A percentile compares a stretch with the other conserved stretches of the same genome.
phyloP scores from a whole-genome alignment of 2,888 invertebrate species.

The Dorcus parallelipipedus region DNA sequence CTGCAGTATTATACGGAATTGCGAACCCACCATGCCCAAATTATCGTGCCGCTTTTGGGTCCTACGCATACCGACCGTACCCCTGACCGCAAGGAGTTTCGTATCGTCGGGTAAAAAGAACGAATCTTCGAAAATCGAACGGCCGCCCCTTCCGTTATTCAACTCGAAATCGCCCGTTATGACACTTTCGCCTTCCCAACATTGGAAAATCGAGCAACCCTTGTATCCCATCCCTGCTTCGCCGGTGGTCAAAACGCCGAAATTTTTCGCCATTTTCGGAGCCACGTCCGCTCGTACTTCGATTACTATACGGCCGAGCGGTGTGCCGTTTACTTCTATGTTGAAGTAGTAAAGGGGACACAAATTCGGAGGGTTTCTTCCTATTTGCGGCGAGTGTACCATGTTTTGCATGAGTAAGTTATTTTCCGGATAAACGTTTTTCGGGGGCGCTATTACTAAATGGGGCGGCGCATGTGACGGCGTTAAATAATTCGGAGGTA shows the following conservation, averaged over 20 bases:
- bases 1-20: slow-evolving; percentile 76
- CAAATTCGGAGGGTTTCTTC: slow-evolving; percentile 55
- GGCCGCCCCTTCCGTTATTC: slow-evolving; percentile 77
- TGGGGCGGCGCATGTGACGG: slow-evolving; percentile 27
- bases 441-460: slow-evolving; percentile 33
- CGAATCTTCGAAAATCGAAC: slow-evolving; percentile 72
- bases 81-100: slow-evolving; percentile 69
- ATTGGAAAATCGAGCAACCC: slow-evolving; percentile 77
- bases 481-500: slow-evolving; percentile 38
- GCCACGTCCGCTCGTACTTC: slow-evolving; percentile 76
- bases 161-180: slow-evolving; percentile 79
- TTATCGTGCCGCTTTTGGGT: slow-evolving; percentile 78
- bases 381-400: slow-evolving; percentile 54
- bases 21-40: slow-evolving; percentile 78
- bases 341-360: slow-evolving; percentile 75
- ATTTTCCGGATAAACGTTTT: slow-evolving; percentile 46
- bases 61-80: slow-evolving; percentile 78
- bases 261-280: slow-evolving; percentile 79
- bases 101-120: slow-evolving; percentile 81
- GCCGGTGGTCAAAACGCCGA: slow-evolving; percentile 67
- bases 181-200: slow-evolving; percentile 79
- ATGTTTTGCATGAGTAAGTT: slow-evolving; percentile 44
- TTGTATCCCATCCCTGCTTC: slow-evolving; percentile 75
- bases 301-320: slow-evolving; percentile 70
- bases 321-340: slow-evolving; percentile 68